Conservation (phyloP, 2,797 vertebrate species). For the Arremon aurantiirostris region DNA sequence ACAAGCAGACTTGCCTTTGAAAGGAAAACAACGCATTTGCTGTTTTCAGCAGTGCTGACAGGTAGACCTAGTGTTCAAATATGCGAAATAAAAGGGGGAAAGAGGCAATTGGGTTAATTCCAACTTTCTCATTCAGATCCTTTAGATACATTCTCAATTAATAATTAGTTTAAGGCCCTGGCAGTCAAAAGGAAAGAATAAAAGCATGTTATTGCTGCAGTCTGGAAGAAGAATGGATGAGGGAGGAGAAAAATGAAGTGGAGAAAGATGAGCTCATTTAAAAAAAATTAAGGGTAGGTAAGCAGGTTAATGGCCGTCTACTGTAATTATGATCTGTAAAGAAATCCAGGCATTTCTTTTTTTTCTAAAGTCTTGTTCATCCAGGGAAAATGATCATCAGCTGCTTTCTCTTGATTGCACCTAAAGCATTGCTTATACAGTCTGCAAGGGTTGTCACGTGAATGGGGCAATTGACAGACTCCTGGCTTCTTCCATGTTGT, state of each 20-base stretch:
- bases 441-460: background rate
- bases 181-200: conserved; percentile 54
- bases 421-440: background rate
- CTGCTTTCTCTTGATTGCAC: background rate
- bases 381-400: background rate
- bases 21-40: background rate
- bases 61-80: conserved; percentile 2
- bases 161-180: conserved; percentile 57
- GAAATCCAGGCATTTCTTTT: background rate
- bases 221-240: conserved; percentile 39
- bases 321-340: conserved; percentile 19
- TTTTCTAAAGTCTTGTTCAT: background rate
- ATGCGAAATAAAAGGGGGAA: background rate
- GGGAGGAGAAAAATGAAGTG: conserved; percentile 39
- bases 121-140: conserved; percentile 47
- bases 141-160: conserved; percentile 61
- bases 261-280: conserved; percentile 27
- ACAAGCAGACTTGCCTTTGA: background rate
- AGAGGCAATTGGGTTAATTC: conserved; percentile 45
- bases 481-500: background rate
- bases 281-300: conserved; percentile 33
- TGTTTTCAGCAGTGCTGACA: background rate
- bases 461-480: background rate
- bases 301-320: background rate
- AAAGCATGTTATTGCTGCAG: conserved; percentile 44